A percentile compares a stretch with the other conserved stretches of the same genome.
These are phyloP conservation scores for Mustela lutreola DNA, from an alignment of 2,113 vertebrate genomes.

Conservation along the genomic window DNA sequence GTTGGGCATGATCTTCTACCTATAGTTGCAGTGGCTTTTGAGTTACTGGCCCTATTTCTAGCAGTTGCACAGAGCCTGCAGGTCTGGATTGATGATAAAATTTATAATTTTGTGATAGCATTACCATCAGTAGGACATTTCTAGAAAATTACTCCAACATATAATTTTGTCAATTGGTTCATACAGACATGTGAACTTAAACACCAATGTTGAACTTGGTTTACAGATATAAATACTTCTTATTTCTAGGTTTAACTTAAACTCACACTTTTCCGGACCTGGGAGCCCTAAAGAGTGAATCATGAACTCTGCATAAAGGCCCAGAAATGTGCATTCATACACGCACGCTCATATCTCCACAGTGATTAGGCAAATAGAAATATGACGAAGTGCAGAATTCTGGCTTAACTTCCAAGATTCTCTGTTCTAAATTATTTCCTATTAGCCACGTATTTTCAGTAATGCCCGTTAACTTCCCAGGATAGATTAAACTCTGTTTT, in stretches of 20 bases:
- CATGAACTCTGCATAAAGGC: background rate
- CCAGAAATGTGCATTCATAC: background rate
- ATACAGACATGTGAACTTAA: background rate
- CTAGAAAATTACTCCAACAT: conserved; percentile 56
- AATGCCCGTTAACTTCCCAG: conserved; percentile 56
- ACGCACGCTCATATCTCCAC: background rate
- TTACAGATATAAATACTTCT: background rate
- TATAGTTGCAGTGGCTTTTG: background rate
- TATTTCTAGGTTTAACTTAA: conserved; percentile 10
- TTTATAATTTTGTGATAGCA: conserved; percentile 21
- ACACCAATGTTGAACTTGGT: conserved; percentile 15
- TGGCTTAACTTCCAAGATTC: conserved; percentile 66
- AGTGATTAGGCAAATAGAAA: conserved; percentile 74
- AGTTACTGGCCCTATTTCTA: background rate
- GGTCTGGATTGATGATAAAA: background rate
- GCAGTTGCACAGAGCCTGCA: background rate
- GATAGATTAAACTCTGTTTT: conserved; percentile 50
- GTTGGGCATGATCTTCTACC: background rate
- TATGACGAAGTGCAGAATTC: conserved; percentile 62
- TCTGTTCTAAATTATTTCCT: conserved; percentile 71
- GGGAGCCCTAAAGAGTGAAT: background rate
- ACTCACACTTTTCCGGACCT: conserved; percentile 32
- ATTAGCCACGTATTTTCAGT: conserved; percentile 75
- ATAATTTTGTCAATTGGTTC: conserved; percentile 25
- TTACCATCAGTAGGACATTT: conserved; percentile 16